These are phyloP conservation scores for Stomorhina lunata DNA, from an alignment of 2,888 invertebrate genomes.

Conservation along the genomic window DNA sequence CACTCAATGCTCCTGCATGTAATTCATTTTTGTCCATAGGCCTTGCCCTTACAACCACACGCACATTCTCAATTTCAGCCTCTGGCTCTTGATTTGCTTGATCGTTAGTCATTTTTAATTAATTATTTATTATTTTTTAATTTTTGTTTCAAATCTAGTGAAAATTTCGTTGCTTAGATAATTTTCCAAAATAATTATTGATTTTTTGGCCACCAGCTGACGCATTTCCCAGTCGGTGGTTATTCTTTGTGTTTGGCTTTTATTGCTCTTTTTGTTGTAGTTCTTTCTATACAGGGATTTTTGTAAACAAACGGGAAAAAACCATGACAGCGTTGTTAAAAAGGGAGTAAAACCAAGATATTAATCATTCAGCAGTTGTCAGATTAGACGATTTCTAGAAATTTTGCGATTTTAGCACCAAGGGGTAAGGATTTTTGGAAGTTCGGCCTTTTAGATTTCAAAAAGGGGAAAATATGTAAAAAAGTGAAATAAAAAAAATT, in stretches of 20 bases:
- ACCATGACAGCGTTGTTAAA: background rate
- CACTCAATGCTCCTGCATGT: constrained; percentile 85
- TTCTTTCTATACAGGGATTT: background rate
- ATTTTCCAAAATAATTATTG: constrained; percentile 41
- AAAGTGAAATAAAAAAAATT: background rate
- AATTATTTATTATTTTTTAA: background rate
- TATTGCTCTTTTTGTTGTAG: background rate
- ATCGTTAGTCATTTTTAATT: constrained; percentile 53
- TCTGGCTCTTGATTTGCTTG: constrained; percentile 75
- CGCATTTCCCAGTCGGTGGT: background rate
- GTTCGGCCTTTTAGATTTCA: no score
- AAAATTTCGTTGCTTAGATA: constrained; percentile 45
- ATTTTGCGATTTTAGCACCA: no score
- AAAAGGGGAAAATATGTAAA: no score
- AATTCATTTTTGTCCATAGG: constrained; percentile 94
- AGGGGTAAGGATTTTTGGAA: no score
- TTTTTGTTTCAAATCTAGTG: background rate
- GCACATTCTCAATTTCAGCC: constrained; percentile 92
- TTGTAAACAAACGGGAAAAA: background rate
- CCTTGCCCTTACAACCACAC: constrained; percentile 96
- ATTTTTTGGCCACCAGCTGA: constrained; percentile 41
- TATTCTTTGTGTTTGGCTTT: background rate
- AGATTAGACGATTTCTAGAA: no score
- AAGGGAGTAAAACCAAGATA: background rate
- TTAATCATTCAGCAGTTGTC: no score